Conservation (phyloP, 2,888 invertebrate species). For the Priocnemis perturbator region DNA sequence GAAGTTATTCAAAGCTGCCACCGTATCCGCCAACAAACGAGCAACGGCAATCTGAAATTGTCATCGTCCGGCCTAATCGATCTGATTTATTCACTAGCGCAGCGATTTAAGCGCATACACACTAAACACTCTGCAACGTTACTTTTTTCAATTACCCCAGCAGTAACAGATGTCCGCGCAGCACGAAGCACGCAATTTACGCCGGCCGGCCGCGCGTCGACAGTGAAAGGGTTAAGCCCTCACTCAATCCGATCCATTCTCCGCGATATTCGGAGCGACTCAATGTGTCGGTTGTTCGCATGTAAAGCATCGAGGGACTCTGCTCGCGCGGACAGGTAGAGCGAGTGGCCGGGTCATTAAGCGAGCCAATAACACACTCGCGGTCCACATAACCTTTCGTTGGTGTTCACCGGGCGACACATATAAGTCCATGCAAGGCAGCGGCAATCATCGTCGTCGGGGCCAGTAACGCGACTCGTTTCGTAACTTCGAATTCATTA, state of each 20-base stretch:
- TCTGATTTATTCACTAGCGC: too few species aligned
- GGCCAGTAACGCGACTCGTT: constrained; percentile 39
- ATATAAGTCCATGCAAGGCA: constrained; percentile 46
- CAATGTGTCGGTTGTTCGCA: constrained; percentile 27
- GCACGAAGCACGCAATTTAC: background rate
- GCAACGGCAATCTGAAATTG: too few species aligned
- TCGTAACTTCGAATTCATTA: constrained; percentile 35
- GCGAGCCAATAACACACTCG: constrained; percentile 57
- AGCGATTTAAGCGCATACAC: too few species aligned
- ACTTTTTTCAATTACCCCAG: too few species aligned
- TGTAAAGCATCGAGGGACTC: constrained; percentile 13
- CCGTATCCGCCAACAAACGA: too few species aligned
- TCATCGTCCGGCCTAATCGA: too few species aligned
- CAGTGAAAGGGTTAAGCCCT: too few species aligned
- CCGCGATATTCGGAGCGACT: constrained; percentile 16
- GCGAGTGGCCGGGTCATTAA: constrained; percentile 52
- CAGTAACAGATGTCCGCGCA: background rate
- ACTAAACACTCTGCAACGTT: background rate
- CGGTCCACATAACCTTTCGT: constrained; percentile 57
- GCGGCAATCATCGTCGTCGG: constrained; percentile 47
- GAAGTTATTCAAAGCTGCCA: too few species aligned
- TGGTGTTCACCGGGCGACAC: constrained; percentile 46
- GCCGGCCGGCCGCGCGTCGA: background rate
- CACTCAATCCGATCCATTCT: constrained; percentile 6
- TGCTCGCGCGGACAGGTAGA: constrained; percentile 44